Percentiles rank a stretch among this genome's conserved stretches.
Conservation (phyloP, 2,888 invertebrate species). For the Drosophila rellima region DNA sequence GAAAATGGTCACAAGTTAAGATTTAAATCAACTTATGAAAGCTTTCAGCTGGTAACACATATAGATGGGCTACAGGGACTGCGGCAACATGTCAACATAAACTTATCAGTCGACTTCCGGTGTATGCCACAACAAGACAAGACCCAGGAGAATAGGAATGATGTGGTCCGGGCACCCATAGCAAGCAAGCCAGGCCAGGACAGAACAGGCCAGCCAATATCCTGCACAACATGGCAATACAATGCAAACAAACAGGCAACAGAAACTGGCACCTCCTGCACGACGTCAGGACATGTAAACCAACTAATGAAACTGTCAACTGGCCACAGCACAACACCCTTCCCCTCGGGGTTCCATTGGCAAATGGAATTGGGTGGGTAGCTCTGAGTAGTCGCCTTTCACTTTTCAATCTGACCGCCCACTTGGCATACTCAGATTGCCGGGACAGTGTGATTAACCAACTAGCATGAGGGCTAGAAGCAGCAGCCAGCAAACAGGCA, state of each 20-base stretch:
- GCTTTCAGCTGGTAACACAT: slow-evolving; percentile 53
- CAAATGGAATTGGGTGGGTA: slow-evolving; percentile 10
- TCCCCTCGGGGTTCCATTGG: neutral
- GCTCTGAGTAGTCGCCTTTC: slow-evolving; percentile 28
- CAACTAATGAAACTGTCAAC: slow-evolving; percentile 82
- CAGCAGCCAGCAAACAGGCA: slow-evolving; percentile 27
- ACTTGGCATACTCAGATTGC: slow-evolving; percentile 13
- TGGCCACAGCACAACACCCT: slow-evolving; percentile 62
- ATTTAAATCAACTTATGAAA: slow-evolving; percentile 76
- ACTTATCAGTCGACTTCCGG: slow-evolving; percentile 76
- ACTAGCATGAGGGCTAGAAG: neutral
- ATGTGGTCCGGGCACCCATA: slow-evolving; percentile 1
- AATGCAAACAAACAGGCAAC: slow-evolving; percentile 71
- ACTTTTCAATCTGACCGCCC: slow-evolving; percentile 18
- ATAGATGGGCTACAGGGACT: slow-evolving; percentile 1
- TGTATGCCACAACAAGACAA: slow-evolving; percentile 63
- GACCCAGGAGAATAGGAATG: neutral
- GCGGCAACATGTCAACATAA: slow-evolving; percentile 63
- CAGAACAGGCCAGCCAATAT: slow-evolving; percentile 68
- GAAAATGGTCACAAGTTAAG: slow-evolving; percentile 53
- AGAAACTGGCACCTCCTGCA: slow-evolving; percentile 36
- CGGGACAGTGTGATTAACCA: slow-evolving; percentile 21
- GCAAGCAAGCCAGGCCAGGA: slow-evolving; percentile 1
- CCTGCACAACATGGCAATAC: slow-evolving; percentile 78
- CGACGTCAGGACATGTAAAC: slow-evolving; percentile 65